A percentile compares a stretch with the other conserved stretches of the same genome.
Evolutionary conservation across 2,797 vertebrate genomes (phyloP).

Genomic region (Echiichthys vipera): DNA sequence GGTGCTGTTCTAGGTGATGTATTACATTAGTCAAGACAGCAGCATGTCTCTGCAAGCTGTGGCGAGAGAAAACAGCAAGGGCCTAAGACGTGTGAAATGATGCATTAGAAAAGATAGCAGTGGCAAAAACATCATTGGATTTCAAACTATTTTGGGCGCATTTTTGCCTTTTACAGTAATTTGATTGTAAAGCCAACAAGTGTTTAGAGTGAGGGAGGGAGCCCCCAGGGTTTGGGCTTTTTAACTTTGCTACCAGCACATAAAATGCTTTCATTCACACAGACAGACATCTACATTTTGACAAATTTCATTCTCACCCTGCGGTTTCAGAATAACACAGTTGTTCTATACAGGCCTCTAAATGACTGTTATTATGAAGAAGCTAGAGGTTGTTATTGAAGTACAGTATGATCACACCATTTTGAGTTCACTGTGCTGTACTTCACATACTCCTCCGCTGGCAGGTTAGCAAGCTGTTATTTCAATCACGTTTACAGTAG

Average conservation of each 20-base stretch:
- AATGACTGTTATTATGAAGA: slow-evolving; percentile 56
- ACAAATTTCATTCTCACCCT: not conserved
- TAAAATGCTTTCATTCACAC: not conserved
- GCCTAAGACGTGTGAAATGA: slow-evolving; percentile 9
- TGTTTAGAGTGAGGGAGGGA: not conserved
- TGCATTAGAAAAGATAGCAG: slow-evolving; percentile 5
- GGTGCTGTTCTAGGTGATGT: slow-evolving; percentile 24
- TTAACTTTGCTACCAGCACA: not conserved
- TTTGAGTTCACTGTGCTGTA: slow-evolving; percentile 9
- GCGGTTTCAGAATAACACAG: slow-evolving; percentile 42
- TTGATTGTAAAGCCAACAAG: slow-evolving; percentile 6
- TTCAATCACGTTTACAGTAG: not conserved
- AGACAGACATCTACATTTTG: not conserved
- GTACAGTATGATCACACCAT: slow-evolving; percentile 6
- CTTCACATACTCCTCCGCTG: slow-evolving; percentile 3
- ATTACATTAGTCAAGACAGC: slow-evolving; percentile 36
- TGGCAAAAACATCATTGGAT: not conserved
- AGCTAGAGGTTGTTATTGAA: slow-evolving; percentile 36
- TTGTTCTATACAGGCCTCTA: not conserved
- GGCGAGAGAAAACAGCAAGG: slow-evolving; percentile 5
- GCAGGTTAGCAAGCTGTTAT: not conserved
- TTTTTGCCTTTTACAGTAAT: not conserved
- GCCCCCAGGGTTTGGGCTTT: not conserved
- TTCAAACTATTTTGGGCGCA: not conserved
- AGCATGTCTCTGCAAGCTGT: slow-evolving; percentile 27